A percentile compares a stretch with the other conserved stretches of the same genome.
Evolutionary conservation across 2,797 vertebrate species (phyloP).

Genomic region (Chiloscyllium punctatum): DNA sequence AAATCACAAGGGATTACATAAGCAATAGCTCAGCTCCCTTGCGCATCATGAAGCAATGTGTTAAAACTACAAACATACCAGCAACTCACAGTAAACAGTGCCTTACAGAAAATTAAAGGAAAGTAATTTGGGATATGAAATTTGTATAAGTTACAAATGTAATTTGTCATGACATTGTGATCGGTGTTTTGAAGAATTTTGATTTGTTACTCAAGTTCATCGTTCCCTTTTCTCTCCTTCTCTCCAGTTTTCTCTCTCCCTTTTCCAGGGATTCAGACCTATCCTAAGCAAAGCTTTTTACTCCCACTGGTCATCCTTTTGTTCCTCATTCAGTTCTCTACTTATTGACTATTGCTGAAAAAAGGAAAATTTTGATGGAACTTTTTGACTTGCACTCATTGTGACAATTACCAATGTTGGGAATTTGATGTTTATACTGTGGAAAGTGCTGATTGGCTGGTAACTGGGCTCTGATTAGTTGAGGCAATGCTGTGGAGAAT

Average conservation of each 20-base stretch:
- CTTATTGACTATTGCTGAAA: neutral
- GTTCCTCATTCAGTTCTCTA: neutral
- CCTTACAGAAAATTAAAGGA: neutral
- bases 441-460: no score
- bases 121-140: neutral
- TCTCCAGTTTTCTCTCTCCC: neutral
- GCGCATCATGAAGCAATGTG: neutral
- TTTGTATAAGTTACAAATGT: neutral
- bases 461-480: no score
- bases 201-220: neutral
- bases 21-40: neutral
- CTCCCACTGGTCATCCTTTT: neutral
- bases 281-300: neutral
- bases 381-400: no score
- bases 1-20: slow-evolving; percentile 6
- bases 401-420: no score
- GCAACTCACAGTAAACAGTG: neutral
- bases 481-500: no score
- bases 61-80: neutral
- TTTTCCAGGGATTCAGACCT: neutral
- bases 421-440: no score
- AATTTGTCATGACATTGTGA: neutral
- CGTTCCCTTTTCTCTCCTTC: neutral
- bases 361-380: no score
- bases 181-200: neutral